Conservation (phyloP, 2,888 invertebrate species). For the Asteroscopus sphinx region DNA sequence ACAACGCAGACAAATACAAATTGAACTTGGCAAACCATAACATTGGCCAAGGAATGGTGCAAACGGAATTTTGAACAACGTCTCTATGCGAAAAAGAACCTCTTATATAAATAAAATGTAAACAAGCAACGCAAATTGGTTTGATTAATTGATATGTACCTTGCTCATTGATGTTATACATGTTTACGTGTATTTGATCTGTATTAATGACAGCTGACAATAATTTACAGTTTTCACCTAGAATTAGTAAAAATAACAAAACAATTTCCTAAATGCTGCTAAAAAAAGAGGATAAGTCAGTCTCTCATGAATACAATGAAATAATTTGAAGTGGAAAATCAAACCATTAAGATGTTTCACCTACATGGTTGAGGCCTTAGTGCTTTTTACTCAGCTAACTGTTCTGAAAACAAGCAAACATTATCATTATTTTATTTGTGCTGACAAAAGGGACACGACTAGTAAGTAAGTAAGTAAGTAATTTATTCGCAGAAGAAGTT, state of each 20-base stretch:
- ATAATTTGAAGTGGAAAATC: slow-evolving; percentile 77
- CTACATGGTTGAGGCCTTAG: slow-evolving; percentile 68
- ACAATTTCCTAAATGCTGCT: slow-evolving; percentile 86
- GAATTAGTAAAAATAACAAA: slow-evolving; percentile 77
- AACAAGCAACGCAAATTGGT: slow-evolving; percentile 70
- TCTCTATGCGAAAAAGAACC: slow-evolving; percentile 86
- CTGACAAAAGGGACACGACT: no score
- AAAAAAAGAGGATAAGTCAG: slow-evolving; percentile 85
- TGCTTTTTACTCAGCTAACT: slow-evolving; percentile 75
- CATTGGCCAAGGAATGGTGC: slow-evolving; percentile 57
- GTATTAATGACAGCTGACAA: slow-evolving; percentile 66
- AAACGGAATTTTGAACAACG: slow-evolving; percentile 86
- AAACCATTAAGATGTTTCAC: slow-evolving; percentile 77
- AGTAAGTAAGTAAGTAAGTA: no score
- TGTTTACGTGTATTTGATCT: slow-evolving; percentile 62
- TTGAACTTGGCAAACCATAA: slow-evolving; percentile 72
- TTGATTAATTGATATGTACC: slow-evolving; percentile 84
- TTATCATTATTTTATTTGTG: not conserved
- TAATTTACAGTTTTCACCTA: slow-evolving; percentile 68
- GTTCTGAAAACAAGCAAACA: slow-evolving; percentile 68
- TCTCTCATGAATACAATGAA: slow-evolving; percentile 85
- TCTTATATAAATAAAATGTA: slow-evolving; percentile 68
- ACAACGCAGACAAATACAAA: slow-evolving; percentile 44
- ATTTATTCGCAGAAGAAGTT: no score
- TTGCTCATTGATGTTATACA: slow-evolving; percentile 72